These are phyloP conservation scores for Prunella strophiata DNA, from an alignment of 2,797 vertebrate species.

Conservation along the genomic window DNA sequence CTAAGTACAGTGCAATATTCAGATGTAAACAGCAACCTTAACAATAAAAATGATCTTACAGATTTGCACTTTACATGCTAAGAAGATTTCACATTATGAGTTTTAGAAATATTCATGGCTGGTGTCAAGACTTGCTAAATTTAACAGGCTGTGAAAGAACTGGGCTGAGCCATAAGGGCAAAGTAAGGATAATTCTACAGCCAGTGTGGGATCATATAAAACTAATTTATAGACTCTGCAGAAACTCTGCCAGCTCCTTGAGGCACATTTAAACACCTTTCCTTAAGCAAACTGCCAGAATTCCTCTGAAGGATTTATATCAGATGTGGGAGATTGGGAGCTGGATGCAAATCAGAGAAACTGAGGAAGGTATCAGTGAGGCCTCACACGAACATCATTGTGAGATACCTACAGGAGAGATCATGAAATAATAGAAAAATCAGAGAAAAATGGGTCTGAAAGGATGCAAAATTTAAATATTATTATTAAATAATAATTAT, in stretches of 20 bases:
- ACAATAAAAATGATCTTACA: neutral
- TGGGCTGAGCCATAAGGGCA: neutral
- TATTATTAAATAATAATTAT: no score
- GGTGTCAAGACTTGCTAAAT: neutral
- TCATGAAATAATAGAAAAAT: neutral
- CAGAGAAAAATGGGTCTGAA: neutral
- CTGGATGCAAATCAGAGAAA: neutral
- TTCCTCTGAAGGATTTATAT: neutral
- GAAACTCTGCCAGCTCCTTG: neutral
- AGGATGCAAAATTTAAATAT: neutral
- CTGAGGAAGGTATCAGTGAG: neutral
- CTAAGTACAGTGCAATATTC: neutral
- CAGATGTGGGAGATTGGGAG: neutral
- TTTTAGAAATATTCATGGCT: constrained; percentile 14
- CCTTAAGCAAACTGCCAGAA: neutral
- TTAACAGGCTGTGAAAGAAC: constrained; percentile 11
- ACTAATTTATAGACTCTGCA: neutral
- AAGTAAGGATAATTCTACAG: neutral
- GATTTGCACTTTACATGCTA: neutral
- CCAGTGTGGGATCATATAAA: neutral
- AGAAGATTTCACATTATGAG: neutral
- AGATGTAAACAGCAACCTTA: neutral
- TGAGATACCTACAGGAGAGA: neutral
- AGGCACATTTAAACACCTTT: neutral
- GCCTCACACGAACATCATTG: neutral